These are phyloP conservation scores for Caenorhabditis doughertyi DNA, from an alignment of 2,888 invertebrate genomes.

Conservation along the genomic window DNA sequence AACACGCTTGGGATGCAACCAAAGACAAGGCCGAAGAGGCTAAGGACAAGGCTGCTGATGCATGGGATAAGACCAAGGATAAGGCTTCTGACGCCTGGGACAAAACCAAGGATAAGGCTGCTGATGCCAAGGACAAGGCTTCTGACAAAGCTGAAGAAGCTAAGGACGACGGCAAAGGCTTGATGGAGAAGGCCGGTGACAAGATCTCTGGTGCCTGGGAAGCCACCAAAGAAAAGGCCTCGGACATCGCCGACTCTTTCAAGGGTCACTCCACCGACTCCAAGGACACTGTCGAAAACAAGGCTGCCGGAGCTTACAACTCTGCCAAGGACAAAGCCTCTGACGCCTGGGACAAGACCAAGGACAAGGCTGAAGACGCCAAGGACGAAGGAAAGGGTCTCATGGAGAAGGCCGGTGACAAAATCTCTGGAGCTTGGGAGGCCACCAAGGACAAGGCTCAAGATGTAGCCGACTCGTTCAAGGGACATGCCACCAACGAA, in stretches of 20 bases:
- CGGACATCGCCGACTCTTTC: constrained; percentile 27
- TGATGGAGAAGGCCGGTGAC: constrained; percentile 15
- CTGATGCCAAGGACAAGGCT: background rate
- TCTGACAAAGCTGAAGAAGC: background rate
- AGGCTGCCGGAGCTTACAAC: constrained; percentile 9
- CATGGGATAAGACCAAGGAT: constrained; percentile 22
- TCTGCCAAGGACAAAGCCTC: constrained; percentile 1
- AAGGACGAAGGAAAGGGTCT: background rate
- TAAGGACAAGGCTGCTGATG: constrained; percentile 20
- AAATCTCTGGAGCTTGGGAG: constrained; percentile 27
- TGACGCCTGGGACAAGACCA: constrained; percentile 1
- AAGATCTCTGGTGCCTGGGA: constrained; percentile 37
- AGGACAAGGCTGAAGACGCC: constrained; percentile 4
- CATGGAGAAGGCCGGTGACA: background rate
- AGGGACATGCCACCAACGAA: constrained; percentile 28
- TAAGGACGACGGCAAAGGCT: background rate
- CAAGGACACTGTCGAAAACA: constrained; percentile 28
- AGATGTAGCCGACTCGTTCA: constrained; percentile 42
- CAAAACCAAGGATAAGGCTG: constrained; percentile 31
- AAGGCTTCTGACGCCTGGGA: constrained; percentile 22
- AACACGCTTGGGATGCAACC: constrained; percentile 24
- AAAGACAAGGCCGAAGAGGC: constrained; percentile 12
- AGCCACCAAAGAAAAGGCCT: constrained; percentile 22
- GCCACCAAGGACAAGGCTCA: constrained; percentile 7
- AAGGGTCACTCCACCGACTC: constrained; percentile 33